phyloP scores from a whole-genome alignment of 37 sponge, comb jelly and placozoan species.

The Beroe ovata region DNA sequence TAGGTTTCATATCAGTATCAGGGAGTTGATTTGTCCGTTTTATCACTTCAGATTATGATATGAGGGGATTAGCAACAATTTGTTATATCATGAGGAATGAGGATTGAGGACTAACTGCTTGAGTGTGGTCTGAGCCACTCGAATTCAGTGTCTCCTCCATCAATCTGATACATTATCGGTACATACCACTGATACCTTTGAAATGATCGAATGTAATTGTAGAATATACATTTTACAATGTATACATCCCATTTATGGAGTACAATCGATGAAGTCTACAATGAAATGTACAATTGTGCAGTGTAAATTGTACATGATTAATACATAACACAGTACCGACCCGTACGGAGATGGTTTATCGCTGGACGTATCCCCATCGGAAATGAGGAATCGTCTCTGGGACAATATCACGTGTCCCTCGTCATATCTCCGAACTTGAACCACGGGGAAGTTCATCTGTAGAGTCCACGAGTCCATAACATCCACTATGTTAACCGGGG shows the following conservation, averaged over 20 bases:
- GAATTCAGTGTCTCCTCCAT: neutral
- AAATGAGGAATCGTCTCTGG: conserved; percentile 44
- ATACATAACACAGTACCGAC: too few species aligned
- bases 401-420: conserved; percentile 13
- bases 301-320: too few species aligned
- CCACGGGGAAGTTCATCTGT: conserved; percentile 62
- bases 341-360: conserved; percentile 55
- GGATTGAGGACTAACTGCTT: neutral
- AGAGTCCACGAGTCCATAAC: conserved; percentile 62
- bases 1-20: too few species aligned
- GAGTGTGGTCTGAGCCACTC: conserved; percentile 55
- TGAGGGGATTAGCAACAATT: too few species aligned
- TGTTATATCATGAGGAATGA: too few species aligned
- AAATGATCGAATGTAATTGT: too few species aligned
- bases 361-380: neutral
- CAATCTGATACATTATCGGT: conserved; percentile 1
- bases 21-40: too few species aligned
- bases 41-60: too few species aligned
- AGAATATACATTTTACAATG: too few species aligned
- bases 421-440: conserved; percentile 30
- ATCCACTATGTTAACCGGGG: neutral
- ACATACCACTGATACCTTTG: conserved; percentile 67
- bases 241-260: too few species aligned
- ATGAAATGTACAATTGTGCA: too few species aligned
- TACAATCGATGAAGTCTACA: too few species aligned